phyloP scores from a whole-genome alignment of 2,888 invertebrate species.

The Congeria kusceri region DNA sequence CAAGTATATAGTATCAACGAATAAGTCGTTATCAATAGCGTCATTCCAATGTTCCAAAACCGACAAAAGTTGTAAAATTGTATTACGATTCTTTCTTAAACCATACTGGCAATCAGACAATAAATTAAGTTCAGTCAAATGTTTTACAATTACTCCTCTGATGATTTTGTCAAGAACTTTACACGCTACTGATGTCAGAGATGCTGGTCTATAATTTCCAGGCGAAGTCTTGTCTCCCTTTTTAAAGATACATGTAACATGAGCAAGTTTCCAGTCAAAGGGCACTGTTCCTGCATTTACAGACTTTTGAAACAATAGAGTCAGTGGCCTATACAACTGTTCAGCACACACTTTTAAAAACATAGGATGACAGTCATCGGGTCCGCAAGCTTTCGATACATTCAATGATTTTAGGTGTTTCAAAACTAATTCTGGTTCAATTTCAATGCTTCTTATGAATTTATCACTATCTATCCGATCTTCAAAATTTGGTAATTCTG shows the following conservation, averaged over 20 bases:
- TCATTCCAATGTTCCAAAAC: constrained; percentile 28
- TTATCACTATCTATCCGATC: neutral
- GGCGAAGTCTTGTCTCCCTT: too few relatives aligned
- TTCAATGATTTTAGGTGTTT: constrained; percentile 20
- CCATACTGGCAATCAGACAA: constrained; percentile 28
- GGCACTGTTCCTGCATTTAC: too few relatives aligned
- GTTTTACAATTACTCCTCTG: constrained; percentile 7
- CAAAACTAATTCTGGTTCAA: neutral
- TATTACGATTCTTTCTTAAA: constrained; percentile 26
- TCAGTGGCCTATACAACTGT: neutral
- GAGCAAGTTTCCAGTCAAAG: constrained; percentile 32
- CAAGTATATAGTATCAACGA: constrained; percentile 28
- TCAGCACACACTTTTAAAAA: constrained; percentile 13
- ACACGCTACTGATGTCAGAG: too few relatives aligned
- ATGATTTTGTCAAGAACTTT: too few relatives aligned
- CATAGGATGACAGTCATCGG: constrained; percentile 26
- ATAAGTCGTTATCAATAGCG: constrained; percentile 17
- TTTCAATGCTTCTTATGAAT: neutral
- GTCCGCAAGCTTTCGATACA: constrained; percentile 13
- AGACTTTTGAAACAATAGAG: too few relatives aligned
- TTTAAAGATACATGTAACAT: too few relatives aligned
- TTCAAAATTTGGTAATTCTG: constrained; percentile 9
- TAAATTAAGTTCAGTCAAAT: constrained; percentile 22
- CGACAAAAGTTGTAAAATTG: constrained; percentile 15
- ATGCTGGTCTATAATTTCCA: too few relatives aligned